Evolutionary conservation across 2,113 vertebrate genomes (phyloP), one percentile per base, ranked within the genome.

Genomic region (Pluvialis apricaria): DNA sequence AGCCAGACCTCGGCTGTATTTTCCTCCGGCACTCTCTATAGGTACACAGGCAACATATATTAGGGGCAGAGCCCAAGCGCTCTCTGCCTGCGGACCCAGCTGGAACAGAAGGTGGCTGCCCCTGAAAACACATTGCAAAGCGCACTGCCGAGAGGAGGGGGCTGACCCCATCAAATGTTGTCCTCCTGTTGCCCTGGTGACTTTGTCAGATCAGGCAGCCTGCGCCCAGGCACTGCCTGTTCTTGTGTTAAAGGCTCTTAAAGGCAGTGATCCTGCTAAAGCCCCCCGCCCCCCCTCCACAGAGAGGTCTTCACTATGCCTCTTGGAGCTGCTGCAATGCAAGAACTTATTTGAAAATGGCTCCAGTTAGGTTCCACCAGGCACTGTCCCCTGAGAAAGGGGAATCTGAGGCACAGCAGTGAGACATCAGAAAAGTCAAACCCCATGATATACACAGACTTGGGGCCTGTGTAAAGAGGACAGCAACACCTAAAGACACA

Each of bases 41-140:
- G 26, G 5, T 31, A 34, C 14, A 12, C 0, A 0, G 12, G n/a
- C 31, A 61, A 42, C 40, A 16, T 5, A 2, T 29, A 1, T 17
- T 8, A 1, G 10, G 66, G 57, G 25, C 58, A 94, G n/a, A 92
- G 54, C 49, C 54, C 58, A 57, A 44, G 16, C 34, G 70, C 47
- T 13, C 51, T 65, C 49, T 77, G n/a, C 64, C 36, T 15, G 6
- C n/a, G 57, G 32, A 45, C 13, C n/a, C 62, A 64, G 44, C 47
- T 92, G 79, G 71, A 95, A 45, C 7, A 1, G 3, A 76, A 60
- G 42, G 47, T 1, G 3, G 24, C 47, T 88, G 70, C 17, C 40
- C 10, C 24, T 15, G 25, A 18, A 22, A 82, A 69, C 44, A 34
- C 3, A 1, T 25, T 6, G 54, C 47, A 82, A 87, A 92, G 45